These are phyloP conservation scores for Macroglossus sobrinus DNA, from an alignment of 2,113 vertebrate genomes.

Conservation along the genomic window DNA sequence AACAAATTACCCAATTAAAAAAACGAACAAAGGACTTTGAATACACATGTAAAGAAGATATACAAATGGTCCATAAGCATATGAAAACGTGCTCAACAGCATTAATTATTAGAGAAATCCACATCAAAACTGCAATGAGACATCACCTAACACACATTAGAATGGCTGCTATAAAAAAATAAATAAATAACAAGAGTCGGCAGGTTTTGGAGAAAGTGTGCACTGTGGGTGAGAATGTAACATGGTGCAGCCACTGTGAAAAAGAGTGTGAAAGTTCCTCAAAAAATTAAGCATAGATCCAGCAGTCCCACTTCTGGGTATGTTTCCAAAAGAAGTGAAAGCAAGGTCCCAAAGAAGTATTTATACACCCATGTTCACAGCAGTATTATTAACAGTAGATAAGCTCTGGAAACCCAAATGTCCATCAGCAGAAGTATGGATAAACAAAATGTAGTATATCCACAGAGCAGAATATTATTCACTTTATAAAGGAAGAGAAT, in stretches of 20 bases:
- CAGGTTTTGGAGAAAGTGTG: neutral
- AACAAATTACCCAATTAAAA: neutral
- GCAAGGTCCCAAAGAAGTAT: too few relatives aligned
- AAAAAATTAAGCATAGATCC: neutral
- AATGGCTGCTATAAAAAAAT: neutral
- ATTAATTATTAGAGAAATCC: neutral
- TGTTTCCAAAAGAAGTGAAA: too few relatives aligned
- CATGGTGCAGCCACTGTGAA: neutral
- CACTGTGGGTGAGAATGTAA: neutral
- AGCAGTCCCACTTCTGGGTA: too few relatives aligned
- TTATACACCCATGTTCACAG: neutral
- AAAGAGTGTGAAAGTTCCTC: neutral
- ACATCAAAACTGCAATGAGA: neutral
- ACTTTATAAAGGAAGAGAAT: neutral
- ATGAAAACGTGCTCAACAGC: neutral
- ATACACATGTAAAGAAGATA: neutral
- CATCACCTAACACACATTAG: accelerated
- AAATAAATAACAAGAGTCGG: neutral
- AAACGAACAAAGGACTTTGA: neutral
- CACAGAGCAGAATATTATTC: neutral
- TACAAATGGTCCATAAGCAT: too few relatives aligned
- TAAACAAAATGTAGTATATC: too few relatives aligned
- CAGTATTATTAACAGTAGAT: neutral
- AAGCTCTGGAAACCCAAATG: neutral
- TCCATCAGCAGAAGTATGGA: neutral